These are phyloP conservation scores for Aphelenchoides besseyi DNA, from an alignment of 1,140 invertebrate genomes.

Conservation along the genomic window DNA sequence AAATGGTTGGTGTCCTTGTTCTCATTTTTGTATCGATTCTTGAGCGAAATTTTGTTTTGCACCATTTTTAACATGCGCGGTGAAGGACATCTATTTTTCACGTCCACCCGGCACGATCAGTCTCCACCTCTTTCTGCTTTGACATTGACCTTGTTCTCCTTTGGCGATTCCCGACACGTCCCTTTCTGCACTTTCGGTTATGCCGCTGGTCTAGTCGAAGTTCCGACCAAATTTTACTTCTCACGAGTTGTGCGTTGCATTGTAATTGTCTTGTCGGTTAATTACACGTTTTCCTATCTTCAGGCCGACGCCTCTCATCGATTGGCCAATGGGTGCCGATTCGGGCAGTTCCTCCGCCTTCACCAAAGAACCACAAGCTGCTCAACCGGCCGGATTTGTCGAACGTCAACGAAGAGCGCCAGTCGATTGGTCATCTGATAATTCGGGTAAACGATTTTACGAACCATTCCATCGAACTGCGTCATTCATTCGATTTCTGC, in stretches of 20 bases:
- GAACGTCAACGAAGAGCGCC: not conserved
- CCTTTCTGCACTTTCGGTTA: not conserved
- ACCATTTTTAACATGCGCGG: too few relatives aligned
- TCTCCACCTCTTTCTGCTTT: too few relatives aligned
- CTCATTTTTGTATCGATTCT: too few relatives aligned
- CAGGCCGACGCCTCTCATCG: not conserved
- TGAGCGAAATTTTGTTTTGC: too few relatives aligned
- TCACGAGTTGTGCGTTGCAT: not conserved
- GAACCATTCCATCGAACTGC: not conserved
- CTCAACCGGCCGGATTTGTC: not conserved
- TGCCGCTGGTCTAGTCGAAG: not conserved
- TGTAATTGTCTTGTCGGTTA: too few relatives aligned
- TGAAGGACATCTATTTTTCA: too few relatives aligned
- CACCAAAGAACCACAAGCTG: not conserved
- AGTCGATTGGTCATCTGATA: not conserved
- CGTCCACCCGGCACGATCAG: too few relatives aligned
- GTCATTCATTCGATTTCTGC: too few relatives aligned
- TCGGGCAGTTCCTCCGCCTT: not conserved
- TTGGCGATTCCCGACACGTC: not conserved
- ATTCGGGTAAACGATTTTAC: not conserved
- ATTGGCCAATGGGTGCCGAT: not conserved
- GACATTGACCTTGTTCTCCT: slow-evolving; percentile 14
- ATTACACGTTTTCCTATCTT: too few relatives aligned
- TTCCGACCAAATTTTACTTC: not conserved
- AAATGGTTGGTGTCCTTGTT: too few relatives aligned